Evolutionary conservation across 2,888 invertebrate genomes (phyloP).

Genomic region (Rhogogaster chlorosoma): DNA sequence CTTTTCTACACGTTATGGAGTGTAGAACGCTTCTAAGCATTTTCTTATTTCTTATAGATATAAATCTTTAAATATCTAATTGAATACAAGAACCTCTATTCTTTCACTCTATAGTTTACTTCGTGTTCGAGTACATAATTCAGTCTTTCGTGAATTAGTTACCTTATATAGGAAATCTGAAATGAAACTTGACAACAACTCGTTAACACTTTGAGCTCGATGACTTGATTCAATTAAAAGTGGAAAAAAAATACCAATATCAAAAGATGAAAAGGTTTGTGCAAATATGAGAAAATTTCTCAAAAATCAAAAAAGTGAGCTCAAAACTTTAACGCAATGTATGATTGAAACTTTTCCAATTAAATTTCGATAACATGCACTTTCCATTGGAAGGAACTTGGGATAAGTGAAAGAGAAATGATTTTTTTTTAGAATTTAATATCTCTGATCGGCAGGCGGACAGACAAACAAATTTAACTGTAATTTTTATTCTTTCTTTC

Average conservation of each 20-base stretch:
- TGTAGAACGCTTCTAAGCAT: not conserved
- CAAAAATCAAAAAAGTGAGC: conserved; percentile 2
- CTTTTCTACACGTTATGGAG: conserved; percentile 2
- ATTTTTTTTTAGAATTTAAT: not conserved
- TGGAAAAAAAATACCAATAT: not conserved
- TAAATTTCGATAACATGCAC: not conserved
- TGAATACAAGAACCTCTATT: not conserved
- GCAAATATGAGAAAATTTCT: not conserved
- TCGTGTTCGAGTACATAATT: not conserved
- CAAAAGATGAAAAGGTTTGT: not conserved
- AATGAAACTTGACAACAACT: conserved; percentile 25
- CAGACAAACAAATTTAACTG: conserved; percentile 63
- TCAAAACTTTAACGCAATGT: not conserved
- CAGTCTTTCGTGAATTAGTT: not conserved
- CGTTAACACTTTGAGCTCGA: conserved; percentile 12
- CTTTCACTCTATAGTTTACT: not conserved
- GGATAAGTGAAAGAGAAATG: conserved; percentile 4
- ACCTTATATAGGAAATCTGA: not conserved
- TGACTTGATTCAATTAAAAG: not conserved
- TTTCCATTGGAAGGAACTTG: not conserved
- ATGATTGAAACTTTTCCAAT: conserved; percentile 35
- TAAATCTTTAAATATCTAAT: not conserved
- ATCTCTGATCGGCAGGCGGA: conserved; percentile 62
- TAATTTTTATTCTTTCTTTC: conserved; percentile 53
- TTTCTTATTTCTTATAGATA: not conserved